phyloP scores from a whole-genome alignment of 2,888 invertebrate genomes.

The Perithous albicinctus region DNA sequence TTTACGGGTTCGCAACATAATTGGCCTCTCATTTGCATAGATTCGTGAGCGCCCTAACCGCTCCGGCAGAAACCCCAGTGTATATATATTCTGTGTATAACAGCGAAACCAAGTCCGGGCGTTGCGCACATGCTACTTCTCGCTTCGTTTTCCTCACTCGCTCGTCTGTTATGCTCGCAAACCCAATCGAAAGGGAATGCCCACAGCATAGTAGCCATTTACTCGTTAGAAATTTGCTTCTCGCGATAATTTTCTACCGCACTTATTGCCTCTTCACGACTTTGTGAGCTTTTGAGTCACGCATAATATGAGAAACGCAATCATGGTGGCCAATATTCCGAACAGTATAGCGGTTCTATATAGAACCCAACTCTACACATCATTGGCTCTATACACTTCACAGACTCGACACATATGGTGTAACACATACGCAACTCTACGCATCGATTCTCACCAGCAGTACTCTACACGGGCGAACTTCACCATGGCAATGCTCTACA shows the following conservation, averaged over 20 bases:
- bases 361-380: too few species aligned
- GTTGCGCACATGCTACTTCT: slow-evolving; percentile 30
- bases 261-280: background rate
- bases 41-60: slow-evolving; percentile 71
- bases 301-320: too few species aligned
- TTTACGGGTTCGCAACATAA: slow-evolving; percentile 81
- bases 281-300: too few species aligned
- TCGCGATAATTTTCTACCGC: background rate
- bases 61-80: background rate
- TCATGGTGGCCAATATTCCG: too few species aligned
- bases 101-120: slow-evolving; percentile 40
- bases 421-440: too few species aligned
- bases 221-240: background rate
- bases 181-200: background rate
- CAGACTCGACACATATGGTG: too few species aligned
- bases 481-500: too few species aligned
- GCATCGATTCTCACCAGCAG: too few species aligned
- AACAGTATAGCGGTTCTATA: too few species aligned
- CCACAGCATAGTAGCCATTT: background rate
- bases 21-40: slow-evolving; percentile 82
- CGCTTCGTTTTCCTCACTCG: slow-evolving; percentile 10
- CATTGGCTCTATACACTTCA: too few species aligned
- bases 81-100: slow-evolving; percentile 13
- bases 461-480: too few species aligned
- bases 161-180: slow-evolving; percentile 10